Base-by-base conservation (phyloP, 2,113 vertebrate genomes). In the Meleagris gallopavo region DNA sequence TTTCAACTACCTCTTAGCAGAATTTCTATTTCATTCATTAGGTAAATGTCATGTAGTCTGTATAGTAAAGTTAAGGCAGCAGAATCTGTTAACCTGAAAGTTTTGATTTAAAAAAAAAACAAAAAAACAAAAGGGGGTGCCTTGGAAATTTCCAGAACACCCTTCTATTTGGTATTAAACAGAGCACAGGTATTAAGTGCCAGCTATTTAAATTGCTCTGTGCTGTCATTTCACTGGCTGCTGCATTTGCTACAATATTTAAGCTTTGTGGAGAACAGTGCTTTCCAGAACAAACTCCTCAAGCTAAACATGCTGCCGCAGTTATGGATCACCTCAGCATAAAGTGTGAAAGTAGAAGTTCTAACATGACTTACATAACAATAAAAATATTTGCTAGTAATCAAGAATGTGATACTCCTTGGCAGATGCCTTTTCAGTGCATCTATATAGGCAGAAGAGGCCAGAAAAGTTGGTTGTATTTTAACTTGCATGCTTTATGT, bases 341-440 rank as follows among this genome's bases (percentile, higher is more conserved):
- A 67, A 88, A 91, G 55, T 52, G 45, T 41, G 92, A 92, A 92
- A 92, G 66, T 57, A 90, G 81, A 85, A 95, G 45, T 91, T 92
- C 84, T 74, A 94, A 79, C 64, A 94, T 43, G 64, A 88, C 78
- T 95, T 89, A 94, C 74, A 83, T 71, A 85, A 24, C 55, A 91
- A 94, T 88, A 94, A 94, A 94, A 94, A 93, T 93, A 85, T 94
- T 96, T 95, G 24, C 69, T 91, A 67, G 71, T 85, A 91, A 83
- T 75, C 93, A 86, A 89, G 64, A 69, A 81, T 74, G 36, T 62
- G 60, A 67, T 83, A 48, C 34, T 85, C 60, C 69, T 71, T 77
- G 66, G 85, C 85, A 94, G 82, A 89, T 77, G 55, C 82, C 75
- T 91, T 92, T 83, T 91, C 82, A 83, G 34, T 77, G 55, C 38